Conservation (phyloP, 2,113 vertebrate species). For the Gnathonemus echidnorhynchus region DNA sequence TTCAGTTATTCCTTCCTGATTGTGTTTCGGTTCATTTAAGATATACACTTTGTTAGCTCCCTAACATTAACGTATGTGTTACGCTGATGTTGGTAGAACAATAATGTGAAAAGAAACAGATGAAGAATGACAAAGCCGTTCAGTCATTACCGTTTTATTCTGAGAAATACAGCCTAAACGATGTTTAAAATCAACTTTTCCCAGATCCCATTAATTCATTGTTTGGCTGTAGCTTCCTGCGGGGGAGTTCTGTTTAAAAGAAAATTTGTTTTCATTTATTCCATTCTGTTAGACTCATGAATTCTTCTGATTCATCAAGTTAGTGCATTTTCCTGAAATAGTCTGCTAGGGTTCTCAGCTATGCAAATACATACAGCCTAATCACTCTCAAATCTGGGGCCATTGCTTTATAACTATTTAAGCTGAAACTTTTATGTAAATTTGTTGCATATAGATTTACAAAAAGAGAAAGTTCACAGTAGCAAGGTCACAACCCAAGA, state of each 20-base stretch:
- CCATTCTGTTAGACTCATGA: slow-evolving; percentile 38
- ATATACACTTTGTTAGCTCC: background rate
- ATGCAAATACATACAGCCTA: slow-evolving; percentile 28
- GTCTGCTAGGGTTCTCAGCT: slow-evolving; percentile 22
- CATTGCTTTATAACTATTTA: slow-evolving; percentile 19
- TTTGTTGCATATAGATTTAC: background rate
- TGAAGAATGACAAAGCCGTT: background rate
- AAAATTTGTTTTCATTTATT: slow-evolving; percentile 49
- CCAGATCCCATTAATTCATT: slow-evolving; percentile 55
- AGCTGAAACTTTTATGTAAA: background rate
- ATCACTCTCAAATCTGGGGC: slow-evolving; percentile 1
- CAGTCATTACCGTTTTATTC: slow-evolving; percentile 30
- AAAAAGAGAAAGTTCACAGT: background rate
- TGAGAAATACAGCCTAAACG: slow-evolving; percentile 42
- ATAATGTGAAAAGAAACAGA: background rate
- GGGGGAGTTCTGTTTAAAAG: slow-evolving; percentile 52
- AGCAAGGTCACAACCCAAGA: background rate
- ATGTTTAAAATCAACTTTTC: slow-evolving; percentile 54
- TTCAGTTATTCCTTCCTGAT: background rate
- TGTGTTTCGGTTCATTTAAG: background rate
- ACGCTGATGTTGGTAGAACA: background rate
- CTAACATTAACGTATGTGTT: background rate
- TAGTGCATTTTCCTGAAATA: slow-evolving; percentile 35
- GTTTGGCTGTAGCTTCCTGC: slow-evolving; percentile 35
- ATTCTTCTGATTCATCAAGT: slow-evolving; percentile 46